Base-by-base conservation (phyloP, 2,888 invertebrate genomes). In the Campoplex nolae region DNA sequence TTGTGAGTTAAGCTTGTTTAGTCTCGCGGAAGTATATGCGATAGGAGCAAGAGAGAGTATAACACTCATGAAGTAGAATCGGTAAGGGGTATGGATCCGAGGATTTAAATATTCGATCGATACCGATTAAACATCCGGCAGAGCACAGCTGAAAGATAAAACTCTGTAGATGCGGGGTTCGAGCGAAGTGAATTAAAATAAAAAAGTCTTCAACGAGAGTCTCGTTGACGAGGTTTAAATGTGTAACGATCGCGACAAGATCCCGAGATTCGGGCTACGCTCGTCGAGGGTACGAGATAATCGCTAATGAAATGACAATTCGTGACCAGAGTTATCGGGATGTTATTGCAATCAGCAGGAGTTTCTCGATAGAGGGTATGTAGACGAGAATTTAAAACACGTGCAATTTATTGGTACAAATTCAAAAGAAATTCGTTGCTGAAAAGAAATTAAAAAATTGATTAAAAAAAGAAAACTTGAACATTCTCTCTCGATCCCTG, bases 51-150 rank as follows among this genome's bases (percentile, higher is more conserved):
- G 62, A 58, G 58, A 23, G 23, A 38, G 38, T 1, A n/a, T 11
- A 28, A 16, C 13, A 16, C 18, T 56, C 83, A 76, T 62, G 70
- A 83, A 76, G 83, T 62, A 62, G 83, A 23, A 83, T 83, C 76
- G 70, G 67, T 68, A 42, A 68, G n/a, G 67, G 42, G 13, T 70
- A 76, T 13, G 76, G 62, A 71, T 71, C 51, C n/a, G 11, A 70
- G 51, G 83, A 62, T 77, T 83, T 71, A 77, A 83, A 83, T 83
- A 83, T 83, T 62, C 83, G 48, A 58, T 76, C 62, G 62, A 16
- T 70, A 38, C 83, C 71, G 76, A 83, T 83, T 83, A 77, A 83
- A 83, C 83, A 83, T 83, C 58, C 62, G 62, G 62, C 62, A 16
- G 6, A 11, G 62, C 32, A 6, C 6, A 62, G 62, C 42, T 68